Conservation (phyloP, 2,888 invertebrate genomes). For the Dynastes hyllus region DNA sequence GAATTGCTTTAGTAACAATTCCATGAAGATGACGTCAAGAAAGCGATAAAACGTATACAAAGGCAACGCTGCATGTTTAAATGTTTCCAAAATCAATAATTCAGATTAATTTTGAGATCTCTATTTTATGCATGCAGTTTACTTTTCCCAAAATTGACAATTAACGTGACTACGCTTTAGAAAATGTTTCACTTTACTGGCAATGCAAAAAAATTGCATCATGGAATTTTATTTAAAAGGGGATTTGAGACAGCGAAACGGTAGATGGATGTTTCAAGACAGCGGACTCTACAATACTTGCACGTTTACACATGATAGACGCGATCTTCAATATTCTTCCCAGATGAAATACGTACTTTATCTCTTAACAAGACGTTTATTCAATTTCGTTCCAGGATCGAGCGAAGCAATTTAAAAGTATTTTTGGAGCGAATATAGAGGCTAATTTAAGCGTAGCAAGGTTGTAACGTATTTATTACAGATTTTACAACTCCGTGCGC, state of each 20-base stretch:
- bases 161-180: too few species aligned
- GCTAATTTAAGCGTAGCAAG: slow-evolving; percentile 11
- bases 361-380: slow-evolving; percentile 36
- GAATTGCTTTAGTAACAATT: too few species aligned
- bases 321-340: slow-evolving; percentile 3
- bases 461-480: slow-evolving; percentile 21
- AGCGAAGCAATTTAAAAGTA: slow-evolving; percentile 20
- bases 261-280: not conserved
- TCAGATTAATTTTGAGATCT: too few species aligned
- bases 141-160: too few species aligned
- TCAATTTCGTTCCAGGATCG: slow-evolving; percentile 9
- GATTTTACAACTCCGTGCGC: slow-evolving; percentile 8
- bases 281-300: not conserved
- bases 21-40: too few species aligned
- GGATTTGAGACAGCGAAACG: not conserved
- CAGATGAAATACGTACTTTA: slow-evolving; percentile 27
- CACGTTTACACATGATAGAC: not conserved
- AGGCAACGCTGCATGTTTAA: too few species aligned
- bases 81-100: too few species aligned
- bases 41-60: too few species aligned
- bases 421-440: slow-evolving; percentile 8
- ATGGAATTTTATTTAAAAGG: not conserved
- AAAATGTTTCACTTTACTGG: too few species aligned
- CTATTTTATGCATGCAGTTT: too few species aligned
- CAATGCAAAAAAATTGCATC: too few species aligned